Evolutionary conservation across 2,888 invertebrate species (phyloP).

Genomic region (Conus canariensis): DNA sequence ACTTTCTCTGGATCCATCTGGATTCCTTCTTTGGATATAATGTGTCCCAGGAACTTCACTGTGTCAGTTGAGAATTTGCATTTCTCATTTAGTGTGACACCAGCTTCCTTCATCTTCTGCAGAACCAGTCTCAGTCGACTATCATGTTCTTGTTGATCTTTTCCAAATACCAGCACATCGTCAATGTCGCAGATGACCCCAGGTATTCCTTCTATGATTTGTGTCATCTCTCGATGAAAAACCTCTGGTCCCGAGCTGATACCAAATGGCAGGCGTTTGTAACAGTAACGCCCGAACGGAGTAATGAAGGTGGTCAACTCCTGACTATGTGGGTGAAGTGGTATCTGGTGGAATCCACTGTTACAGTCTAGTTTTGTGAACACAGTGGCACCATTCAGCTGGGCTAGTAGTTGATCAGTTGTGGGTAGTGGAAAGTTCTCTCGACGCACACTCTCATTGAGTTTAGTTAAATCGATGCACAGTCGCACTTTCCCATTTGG

Average conservation of each 20-base stretch:
- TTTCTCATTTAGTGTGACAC: background rate
- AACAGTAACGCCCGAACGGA: slow-evolving; percentile 36
- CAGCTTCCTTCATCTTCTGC: slow-evolving; percentile 11
- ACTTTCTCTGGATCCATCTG: slow-evolving; percentile 22
- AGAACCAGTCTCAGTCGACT: background rate
- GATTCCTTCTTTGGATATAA: background rate
- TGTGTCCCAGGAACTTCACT: slow-evolving; percentile 21
- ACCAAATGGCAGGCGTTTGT: slow-evolving; percentile 35
- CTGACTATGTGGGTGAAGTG: slow-evolving; percentile 3
- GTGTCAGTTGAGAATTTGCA: background rate
- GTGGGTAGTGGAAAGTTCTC: too few species aligned
- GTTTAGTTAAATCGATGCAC: too few species aligned
- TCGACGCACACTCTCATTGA: too few species aligned
- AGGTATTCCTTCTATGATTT: slow-evolving; percentile 8
- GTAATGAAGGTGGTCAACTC: slow-evolving; percentile 27
- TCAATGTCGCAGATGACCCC: background rate
- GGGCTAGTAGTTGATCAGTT: too few species aligned
- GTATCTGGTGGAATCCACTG: slow-evolving; percentile 34
- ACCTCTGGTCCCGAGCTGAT: slow-evolving; percentile 37
- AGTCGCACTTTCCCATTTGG: too few species aligned
- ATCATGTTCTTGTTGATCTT: slow-evolving; percentile 12
- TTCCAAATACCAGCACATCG: slow-evolving; percentile 15
- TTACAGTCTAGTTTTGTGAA: background rate
- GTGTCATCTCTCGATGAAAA: slow-evolving; percentile 32
- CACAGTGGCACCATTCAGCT: too few species aligned